Evolutionary conservation across 2,888 invertebrate genomes (phyloP).

Genomic region (Emmelina monodactyla): DNA sequence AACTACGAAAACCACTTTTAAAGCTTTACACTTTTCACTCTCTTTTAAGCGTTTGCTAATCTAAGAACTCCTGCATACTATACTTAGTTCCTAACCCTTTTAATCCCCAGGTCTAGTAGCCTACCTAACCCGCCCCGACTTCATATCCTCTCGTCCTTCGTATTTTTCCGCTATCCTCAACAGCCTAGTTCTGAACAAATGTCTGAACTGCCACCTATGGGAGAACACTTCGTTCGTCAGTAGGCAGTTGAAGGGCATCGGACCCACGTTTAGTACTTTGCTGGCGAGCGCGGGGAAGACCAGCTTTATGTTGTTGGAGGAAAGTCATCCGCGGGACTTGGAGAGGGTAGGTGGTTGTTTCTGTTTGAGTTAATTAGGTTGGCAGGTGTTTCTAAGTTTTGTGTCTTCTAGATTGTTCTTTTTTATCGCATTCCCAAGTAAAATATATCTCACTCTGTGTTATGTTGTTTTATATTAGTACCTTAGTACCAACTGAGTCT

Average conservation of each 20-base stretch:
- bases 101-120: constrained; percentile 66
- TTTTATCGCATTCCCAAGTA: too few species aligned
- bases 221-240: constrained; percentile 74
- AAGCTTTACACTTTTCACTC: too few species aligned
- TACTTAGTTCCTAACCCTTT: too few species aligned
- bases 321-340: constrained; percentile 75
- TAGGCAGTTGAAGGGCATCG: constrained; percentile 76
- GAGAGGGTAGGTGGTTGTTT: constrained; percentile 69
- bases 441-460: too few species aligned
- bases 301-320: constrained; percentile 68
- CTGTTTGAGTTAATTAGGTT: too few species aligned
- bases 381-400: background rate
- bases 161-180: constrained; percentile 65
- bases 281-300: constrained; percentile 73
- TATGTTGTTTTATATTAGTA: too few species aligned
- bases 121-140: constrained; percentile 52
- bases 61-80: too few species aligned
- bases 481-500: too few species aligned
- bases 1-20: too few species aligned
- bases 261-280: constrained; percentile 68
- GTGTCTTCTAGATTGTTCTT: background rate
- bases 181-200: constrained; percentile 71
- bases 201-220: constrained; percentile 74
- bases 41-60: too few species aligned
- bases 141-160: constrained; percentile 27